Evolutionary conservation across 2,113 vertebrate species (phyloP).

Genomic region (Tragelaphus strepsiceros): DNA sequence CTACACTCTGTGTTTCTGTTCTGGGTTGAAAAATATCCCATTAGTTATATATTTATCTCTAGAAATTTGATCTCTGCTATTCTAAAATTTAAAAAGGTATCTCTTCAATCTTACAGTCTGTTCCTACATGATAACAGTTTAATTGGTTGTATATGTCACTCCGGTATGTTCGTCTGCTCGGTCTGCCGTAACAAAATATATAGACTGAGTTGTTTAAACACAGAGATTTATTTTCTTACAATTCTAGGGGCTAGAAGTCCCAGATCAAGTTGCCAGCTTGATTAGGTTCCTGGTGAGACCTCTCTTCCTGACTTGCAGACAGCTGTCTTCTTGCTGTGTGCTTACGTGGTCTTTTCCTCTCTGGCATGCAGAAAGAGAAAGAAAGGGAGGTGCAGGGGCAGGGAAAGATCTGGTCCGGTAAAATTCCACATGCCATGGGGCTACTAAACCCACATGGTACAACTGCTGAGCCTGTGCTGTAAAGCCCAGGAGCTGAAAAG

Average conservation of each 20-base stretch:
- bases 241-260: background rate
- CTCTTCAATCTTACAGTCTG: background rate
- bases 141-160: background rate
- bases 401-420: background rate
- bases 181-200: background rate
- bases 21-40: background rate
- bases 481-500: background rate
- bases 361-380: background rate
- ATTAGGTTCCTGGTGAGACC: background rate
- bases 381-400: background rate
- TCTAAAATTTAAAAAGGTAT: conserved; percentile 22
- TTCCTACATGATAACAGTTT: conserved; percentile 21
- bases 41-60: conserved; percentile 10
- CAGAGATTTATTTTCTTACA: background rate
- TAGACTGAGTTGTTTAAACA: background rate
- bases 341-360: background rate
- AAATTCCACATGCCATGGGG: background rate
- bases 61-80: conserved; percentile 23
- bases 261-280: background rate
- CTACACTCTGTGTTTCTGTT: background rate
- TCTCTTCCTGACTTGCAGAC: background rate
- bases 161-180: background rate
- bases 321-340: background rate
- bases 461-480: background rate
- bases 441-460: background rate